Conservation (phyloP, 2,888 invertebrate genomes). For the Oegoconia quadripuncta region DNA sequence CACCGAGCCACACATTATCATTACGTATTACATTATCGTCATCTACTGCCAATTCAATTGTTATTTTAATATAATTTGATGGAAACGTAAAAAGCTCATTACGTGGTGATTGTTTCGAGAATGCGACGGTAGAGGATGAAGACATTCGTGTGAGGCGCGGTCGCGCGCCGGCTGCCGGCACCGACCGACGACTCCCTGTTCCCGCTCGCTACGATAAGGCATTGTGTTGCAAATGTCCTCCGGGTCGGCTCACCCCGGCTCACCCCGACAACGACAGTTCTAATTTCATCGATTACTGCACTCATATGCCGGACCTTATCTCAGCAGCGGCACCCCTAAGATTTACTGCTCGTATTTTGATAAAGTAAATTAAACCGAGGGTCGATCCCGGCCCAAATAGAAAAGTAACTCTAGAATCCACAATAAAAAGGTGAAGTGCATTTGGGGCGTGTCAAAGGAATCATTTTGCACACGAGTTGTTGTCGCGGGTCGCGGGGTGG, state of each 20-base stretch:
- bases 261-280: not conserved
- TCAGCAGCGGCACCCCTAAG: not conserved
- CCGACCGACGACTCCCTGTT: too few species aligned
- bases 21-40: slow-evolving; percentile 39
- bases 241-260: too few species aligned
- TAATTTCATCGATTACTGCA: not conserved
- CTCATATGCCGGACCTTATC: too few species aligned
- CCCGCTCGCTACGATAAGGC: too few species aligned
- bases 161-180: not conserved
- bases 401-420: slow-evolving; percentile 28
- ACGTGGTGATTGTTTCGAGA: slow-evolving; percentile 2
- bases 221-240: too few species aligned
- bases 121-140: not conserved
- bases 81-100: slow-evolving; percentile 21
- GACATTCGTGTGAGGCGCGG: not conserved
- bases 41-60: slow-evolving; percentile 44
- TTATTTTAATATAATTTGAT: slow-evolving; percentile 48
- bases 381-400: slow-evolving; percentile 17
- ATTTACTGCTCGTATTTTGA: slow-evolving; percentile 8
- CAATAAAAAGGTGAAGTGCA: slow-evolving; percentile 40
- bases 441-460: slow-evolving; percentile 49
- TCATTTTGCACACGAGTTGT: slow-evolving; percentile 44
- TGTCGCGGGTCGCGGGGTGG: slow-evolving; percentile 14
- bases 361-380: slow-evolving; percentile 9
- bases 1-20: slow-evolving; percentile 17